Base-by-base conservation (phyloP, 2,888 invertebrate species). In the Spatulosminthurus flaviceps region DNA sequence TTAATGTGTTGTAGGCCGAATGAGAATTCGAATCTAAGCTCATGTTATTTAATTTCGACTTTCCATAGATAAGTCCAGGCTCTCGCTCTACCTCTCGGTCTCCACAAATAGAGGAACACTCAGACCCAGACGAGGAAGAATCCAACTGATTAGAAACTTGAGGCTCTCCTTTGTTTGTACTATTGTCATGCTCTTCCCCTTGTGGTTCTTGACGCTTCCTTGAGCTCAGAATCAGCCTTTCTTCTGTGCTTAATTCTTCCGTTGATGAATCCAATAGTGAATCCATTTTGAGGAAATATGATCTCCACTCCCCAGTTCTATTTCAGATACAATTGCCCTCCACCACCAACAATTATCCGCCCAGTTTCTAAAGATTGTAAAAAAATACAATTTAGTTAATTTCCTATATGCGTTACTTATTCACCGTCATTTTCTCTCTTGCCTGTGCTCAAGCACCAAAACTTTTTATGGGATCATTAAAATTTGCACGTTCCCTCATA, bases 141-240 rank as follows among this genome's bases (percentile, higher is more conserved):
- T 34, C 74, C 34, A 78, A 43, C 16, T 1, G 16, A 60, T 43
- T 51, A 28, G 74, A 61, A 4, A 70, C 76, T 66, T 43, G 43
- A 34, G 77, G 70, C 16, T 70, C 80, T 19, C 61, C 41, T 28
- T 28, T 71, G 26, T 11, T 61, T 26, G 41, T 51, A 72, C 86
- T 89, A 87, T 90, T 90, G 51, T 51, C 51, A 88, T 93, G 94
- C 88, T 96, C 96, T 88, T 96, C 95, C 0, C 96, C 96, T 88
- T 96, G 96, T 0, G 96, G 96, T 87, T 96, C 96, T 86, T 95
- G 95, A 51, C 96, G 90, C 7, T 93, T 92, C 0, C 93, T 93
- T 86, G 93, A 93, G 83, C 93, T 89, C 82, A 95, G 93, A 69
- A 94, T 93, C 89, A 93, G 94, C 84, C 94, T 90, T 87, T 95